phyloP scores from a whole-genome alignment of 2,888 invertebrate genomes.

The Endotricha flammealis region DNA sequence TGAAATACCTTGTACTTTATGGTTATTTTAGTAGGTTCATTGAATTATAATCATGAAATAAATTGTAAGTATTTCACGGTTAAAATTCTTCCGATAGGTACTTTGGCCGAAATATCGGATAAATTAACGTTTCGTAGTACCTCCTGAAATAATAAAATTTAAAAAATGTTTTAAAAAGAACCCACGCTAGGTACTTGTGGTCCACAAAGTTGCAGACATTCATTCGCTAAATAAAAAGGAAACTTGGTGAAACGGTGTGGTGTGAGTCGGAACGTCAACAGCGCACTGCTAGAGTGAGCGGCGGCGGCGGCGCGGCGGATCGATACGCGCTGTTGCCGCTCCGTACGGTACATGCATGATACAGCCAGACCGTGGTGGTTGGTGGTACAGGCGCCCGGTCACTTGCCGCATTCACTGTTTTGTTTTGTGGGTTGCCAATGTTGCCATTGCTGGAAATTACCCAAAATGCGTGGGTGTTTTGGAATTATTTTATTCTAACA shows the following conservation, averaged over 20 bases:
- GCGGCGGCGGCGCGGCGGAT: conserved; percentile 29
- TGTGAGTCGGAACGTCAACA: conserved; percentile 15
- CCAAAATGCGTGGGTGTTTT: background rate
- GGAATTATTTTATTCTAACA: background rate
- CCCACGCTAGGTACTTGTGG: no score
- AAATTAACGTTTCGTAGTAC: no score
- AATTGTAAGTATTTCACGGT: no score
- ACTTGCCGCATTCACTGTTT: conserved; percentile 21
- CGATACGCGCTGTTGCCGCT: conserved; percentile 72
- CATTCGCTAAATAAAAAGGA: conserved; percentile 22
- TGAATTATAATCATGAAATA: no score
- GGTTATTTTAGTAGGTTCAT: no score
- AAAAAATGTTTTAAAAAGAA: no score
- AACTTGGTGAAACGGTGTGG: conserved; percentile 23
- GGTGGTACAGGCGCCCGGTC: conserved; percentile 22
- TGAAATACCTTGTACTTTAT: no score
- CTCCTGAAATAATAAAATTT: no score
- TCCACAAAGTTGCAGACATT: no score
- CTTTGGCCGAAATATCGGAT: no score
- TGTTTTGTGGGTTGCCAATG: conserved; percentile 7
- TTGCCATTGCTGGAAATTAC: background rate
- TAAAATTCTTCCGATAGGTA: no score
- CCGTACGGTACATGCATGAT: conserved; percentile 29
- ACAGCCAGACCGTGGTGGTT: no score
- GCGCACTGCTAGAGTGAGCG: conserved; percentile 9